phyloP scores from a whole-genome alignment of 2,888 invertebrate genomes.

The Gerris lacustris region DNA sequence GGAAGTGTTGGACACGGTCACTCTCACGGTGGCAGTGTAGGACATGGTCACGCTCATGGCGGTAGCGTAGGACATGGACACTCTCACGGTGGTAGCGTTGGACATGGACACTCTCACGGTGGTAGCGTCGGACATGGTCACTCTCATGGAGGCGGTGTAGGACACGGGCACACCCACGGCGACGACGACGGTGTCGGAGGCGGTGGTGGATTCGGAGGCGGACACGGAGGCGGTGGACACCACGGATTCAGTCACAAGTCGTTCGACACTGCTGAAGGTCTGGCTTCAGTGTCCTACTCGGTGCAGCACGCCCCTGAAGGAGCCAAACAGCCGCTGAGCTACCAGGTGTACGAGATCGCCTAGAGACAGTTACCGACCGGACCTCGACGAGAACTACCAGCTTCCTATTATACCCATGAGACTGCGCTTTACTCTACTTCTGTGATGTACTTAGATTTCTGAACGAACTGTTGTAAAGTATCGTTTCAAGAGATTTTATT shows the following conservation, averaged over 20 bases:
- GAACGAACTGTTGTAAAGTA: too few species aligned
- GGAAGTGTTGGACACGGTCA: constrained; percentile 18
- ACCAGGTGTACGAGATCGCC: constrained; percentile 6
- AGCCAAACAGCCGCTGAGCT: not conserved
- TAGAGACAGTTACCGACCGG: not conserved
- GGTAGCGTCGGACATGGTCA: constrained; percentile 26
- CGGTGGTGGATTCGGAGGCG: constrained; percentile 20
- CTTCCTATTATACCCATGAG: too few species aligned
- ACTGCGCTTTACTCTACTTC: too few species aligned
- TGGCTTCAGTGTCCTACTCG: constrained; percentile 19
- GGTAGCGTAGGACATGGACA: constrained; percentile 23
- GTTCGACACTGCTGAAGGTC: not conserved
- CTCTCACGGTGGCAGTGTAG: constrained; percentile 14
- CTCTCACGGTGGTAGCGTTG: constrained; percentile 18
- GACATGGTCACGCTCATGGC: constrained; percentile 19
- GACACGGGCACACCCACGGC: constrained; percentile 23
- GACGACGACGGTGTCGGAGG: constrained; percentile 14
- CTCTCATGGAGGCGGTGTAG: constrained; percentile 23
- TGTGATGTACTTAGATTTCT: too few species aligned
- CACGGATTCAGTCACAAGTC: constrained; percentile 5
- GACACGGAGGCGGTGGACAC: constrained; percentile 9
- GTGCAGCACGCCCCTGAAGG: constrained; percentile 20
- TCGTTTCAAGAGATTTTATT: too few species aligned
- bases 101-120: constrained; percentile 25
- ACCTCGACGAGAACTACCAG: not conserved